A percentile compares a stretch with the other conserved stretches of the same genome.
Conservation (phyloP, 2,113 vertebrate genomes). For the Tichodroma muraria region DNA sequence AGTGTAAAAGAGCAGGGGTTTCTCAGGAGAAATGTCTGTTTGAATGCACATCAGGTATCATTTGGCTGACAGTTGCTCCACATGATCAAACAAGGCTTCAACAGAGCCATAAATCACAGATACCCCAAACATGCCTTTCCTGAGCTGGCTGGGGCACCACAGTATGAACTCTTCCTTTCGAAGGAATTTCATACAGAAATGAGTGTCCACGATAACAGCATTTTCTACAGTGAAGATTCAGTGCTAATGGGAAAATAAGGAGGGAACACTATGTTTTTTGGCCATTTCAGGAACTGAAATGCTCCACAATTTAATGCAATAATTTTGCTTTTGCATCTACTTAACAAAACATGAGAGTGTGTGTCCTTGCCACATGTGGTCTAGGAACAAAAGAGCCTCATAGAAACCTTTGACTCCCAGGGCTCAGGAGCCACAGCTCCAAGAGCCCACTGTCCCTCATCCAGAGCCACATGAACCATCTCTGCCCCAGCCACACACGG, state of each 20-base stretch:
- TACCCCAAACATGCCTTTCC: background rate
- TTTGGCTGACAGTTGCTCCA: background rate
- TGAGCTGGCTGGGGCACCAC: background rate
- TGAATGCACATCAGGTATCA: background rate
- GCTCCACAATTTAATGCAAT: background rate
- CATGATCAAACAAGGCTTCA: background rate
- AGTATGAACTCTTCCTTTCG: background rate
- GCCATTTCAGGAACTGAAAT: background rate
- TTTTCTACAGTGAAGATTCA: background rate
- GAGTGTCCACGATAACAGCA: rapidly evolving
- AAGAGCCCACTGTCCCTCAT: background rate
- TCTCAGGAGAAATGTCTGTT: background rate
- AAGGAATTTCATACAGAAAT: background rate
- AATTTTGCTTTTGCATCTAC: background rate
- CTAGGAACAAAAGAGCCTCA: background rate
- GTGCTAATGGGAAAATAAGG: background rate
- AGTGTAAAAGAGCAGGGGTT: background rate
- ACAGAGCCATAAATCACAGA: background rate
- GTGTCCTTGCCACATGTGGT: background rate
- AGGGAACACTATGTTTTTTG: background rate
- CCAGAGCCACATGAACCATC: background rate
- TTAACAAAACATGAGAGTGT: background rate
- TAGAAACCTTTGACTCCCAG: background rate
- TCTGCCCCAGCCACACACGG: rapidly evolving
- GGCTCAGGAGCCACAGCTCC: background rate